Evolutionary conservation across 2,797 vertebrate genomes (phyloP).

Genomic region (Pseudocheirus occidentalis): DNA sequence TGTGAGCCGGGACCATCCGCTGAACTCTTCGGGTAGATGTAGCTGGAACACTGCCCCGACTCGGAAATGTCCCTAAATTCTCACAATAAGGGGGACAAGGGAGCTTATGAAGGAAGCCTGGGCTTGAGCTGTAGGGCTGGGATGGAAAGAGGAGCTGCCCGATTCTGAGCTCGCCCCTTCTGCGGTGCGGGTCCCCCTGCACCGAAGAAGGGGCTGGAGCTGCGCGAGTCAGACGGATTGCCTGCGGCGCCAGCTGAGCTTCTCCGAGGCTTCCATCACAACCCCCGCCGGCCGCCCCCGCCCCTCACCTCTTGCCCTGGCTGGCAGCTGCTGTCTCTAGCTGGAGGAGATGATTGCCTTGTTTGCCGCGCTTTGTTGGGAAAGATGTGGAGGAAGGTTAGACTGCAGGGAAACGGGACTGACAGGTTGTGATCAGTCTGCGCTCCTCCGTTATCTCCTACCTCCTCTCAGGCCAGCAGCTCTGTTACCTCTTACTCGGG

Average conservation of each 20-base stretch:
- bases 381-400: conserved; percentile 71
- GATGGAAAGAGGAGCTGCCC: background rate
- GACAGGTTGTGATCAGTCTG: conserved; percentile 66
- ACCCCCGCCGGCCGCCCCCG: accelerated
- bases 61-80: background rate
- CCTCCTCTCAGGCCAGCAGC: background rate
- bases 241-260: background rate
- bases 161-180: background rate
- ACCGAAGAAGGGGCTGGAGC: background rate
- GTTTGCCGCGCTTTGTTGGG: conserved; percentile 56
- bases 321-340: conserved; percentile 36
- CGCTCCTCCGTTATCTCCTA: background rate
- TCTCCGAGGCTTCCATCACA: no score
- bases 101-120: background rate
- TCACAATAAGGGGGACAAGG: no score
- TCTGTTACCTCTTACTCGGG: background rate
- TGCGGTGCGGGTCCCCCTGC: background rate
- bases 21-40: background rate
- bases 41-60: background rate
- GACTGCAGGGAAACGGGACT: conserved; percentile 39
- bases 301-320: background rate
- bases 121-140: background rate
- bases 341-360: conserved; percentile 44
- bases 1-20: background rate
- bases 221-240: background rate